Conservation (phyloP, 53 echinoderm and acorn worm genomes). For the Hippasteria phrygiana region DNA sequence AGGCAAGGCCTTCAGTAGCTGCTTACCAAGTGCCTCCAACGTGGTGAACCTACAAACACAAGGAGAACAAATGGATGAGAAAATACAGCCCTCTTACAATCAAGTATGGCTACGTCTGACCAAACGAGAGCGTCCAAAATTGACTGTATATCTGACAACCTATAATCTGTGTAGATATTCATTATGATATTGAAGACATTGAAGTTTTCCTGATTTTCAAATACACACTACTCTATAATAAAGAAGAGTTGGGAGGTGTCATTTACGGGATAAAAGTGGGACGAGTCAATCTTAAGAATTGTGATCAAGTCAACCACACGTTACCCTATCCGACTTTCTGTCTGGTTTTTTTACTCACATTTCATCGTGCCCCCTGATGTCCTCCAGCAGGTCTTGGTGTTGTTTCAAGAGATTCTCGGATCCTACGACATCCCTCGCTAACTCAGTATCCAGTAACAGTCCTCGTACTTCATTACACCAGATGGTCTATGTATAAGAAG, state of each 20-base stretch:
- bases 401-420: slow-evolving; percentile 87
- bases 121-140: too few species aligned
- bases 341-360: slow-evolving; percentile 53
- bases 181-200: too few species aligned
- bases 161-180: too few species aligned
- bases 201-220: too few species aligned
- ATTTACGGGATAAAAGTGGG: too few species aligned
- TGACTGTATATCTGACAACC: too few species aligned
- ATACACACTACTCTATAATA: too few species aligned
- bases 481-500: slow-evolving; percentile 57
- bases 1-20: slow-evolving; percentile 73
- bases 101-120: too few species aligned
- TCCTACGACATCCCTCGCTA: slow-evolving; percentile 82
- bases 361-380: slow-evolving; percentile 79
- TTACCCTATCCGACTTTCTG: neutral
- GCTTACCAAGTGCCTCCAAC: slow-evolving; percentile 55
- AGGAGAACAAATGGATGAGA: neutral
- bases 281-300: too few species aligned
- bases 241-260: too few species aligned
- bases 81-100: too few species aligned
- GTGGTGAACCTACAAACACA: slow-evolving; percentile 58
- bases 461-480: slow-evolving; percentile 86
- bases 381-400: slow-evolving; percentile 82
- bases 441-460: slow-evolving; percentile 85
- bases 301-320: too few species aligned